Conservation (phyloP, 2,888 invertebrate species). For the Drosophila fulvimacula region DNA sequence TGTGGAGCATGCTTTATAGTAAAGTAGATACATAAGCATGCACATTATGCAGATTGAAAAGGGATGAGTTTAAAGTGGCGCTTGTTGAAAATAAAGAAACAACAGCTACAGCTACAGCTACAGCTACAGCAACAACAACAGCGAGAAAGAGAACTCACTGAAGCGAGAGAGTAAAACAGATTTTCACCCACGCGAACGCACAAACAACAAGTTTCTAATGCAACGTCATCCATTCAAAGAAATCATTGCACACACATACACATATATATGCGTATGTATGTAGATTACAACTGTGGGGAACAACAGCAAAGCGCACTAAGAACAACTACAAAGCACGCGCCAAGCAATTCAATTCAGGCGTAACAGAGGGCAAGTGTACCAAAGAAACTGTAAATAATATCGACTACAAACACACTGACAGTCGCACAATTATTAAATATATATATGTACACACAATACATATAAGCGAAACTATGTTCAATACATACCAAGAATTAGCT, state of each 20-base stretch:
- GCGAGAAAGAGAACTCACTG: slow-evolving; percentile 21
- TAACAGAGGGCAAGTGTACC: slow-evolving; percentile 12
- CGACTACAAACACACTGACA: slow-evolving; percentile 19
- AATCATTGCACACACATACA: slow-evolving; percentile 48
- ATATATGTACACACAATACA: slow-evolving; percentile 12
- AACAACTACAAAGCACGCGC: slow-evolving; percentile 39
- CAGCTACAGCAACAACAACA: not conserved
- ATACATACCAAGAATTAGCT: slow-evolving; percentile 65
- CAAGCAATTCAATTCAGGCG: slow-evolving; percentile 35
- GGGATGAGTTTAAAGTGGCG: slow-evolving; percentile 75
- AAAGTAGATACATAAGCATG: slow-evolving; percentile 77
- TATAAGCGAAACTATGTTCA: slow-evolving; percentile 28
- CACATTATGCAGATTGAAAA: slow-evolving; percentile 68
- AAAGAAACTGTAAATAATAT: slow-evolving; percentile 49
- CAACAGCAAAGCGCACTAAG: slow-evolving; percentile 27
- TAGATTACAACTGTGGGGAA: slow-evolving; percentile 24
- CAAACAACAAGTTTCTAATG: slow-evolving; percentile 75
- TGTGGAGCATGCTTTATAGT: slow-evolving; percentile 63
- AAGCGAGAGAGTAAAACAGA: slow-evolving; percentile 43
- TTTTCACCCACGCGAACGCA: slow-evolving; percentile 36
- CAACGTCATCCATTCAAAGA: slow-evolving; percentile 72
- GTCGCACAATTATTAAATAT: not conserved
- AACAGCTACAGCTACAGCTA: slow-evolving; percentile 24
- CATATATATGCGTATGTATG: slow-evolving; percentile 4
- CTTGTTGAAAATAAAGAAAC: slow-evolving; percentile 60